These are phyloP conservation scores for Lacerta bilineata DNA, from an alignment of 2,797 vertebrate genomes.

Conservation along the genomic window DNA sequence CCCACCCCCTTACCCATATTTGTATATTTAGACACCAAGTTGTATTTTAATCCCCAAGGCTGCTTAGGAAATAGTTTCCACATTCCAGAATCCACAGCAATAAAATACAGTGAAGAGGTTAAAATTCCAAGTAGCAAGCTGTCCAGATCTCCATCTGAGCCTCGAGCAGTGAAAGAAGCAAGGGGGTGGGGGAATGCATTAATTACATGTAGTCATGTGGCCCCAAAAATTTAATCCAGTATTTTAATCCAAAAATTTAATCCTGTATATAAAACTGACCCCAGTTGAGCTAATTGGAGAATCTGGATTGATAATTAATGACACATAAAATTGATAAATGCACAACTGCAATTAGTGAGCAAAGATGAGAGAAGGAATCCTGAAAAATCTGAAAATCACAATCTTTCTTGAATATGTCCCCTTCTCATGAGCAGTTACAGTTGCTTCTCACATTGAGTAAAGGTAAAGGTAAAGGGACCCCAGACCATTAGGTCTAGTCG, in stretches of 20 bases:
- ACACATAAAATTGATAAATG: background rate
- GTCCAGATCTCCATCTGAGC: background rate
- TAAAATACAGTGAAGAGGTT: background rate
- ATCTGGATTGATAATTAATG: background rate
- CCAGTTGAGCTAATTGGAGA: background rate
- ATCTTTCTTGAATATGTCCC: background rate
- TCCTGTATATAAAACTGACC: background rate
- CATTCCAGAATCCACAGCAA: constrained; percentile 25
- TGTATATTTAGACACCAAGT: background rate
- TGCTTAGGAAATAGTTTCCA: background rate
- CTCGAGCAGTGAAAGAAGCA: background rate
- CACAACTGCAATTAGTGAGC: background rate
- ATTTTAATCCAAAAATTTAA: background rate
- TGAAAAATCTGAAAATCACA: background rate
- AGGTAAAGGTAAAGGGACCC: background rate
- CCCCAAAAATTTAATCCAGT: background rate
- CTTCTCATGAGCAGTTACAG: background rate
- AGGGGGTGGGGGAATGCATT: background rate
- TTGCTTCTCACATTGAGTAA: background rate
- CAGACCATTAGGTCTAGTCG: too few relatives aligned
- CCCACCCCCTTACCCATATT: background rate
- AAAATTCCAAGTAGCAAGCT: background rate
- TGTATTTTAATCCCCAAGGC: background rate
- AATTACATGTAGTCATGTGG: background rate
- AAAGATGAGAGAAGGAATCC: background rate